Evolutionary conservation across 2,888 invertebrate genomes (phyloP).

Genomic region (Plemyria rubiginata): DNA sequence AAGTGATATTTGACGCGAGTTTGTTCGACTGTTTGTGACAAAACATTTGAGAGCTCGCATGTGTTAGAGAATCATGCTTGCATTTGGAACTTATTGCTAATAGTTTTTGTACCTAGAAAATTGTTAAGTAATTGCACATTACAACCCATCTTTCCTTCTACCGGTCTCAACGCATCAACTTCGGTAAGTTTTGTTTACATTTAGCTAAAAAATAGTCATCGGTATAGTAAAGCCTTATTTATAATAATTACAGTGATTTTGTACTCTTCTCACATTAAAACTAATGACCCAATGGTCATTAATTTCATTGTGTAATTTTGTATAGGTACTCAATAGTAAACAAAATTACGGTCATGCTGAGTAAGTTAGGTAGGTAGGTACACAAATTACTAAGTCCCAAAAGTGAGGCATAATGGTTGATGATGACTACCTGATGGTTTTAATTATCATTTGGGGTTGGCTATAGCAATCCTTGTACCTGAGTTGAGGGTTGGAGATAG

Average conservation of each 20-base stretch:
- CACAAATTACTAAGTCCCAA: constrained; percentile 25
- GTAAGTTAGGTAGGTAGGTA: no score
- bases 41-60: constrained; percentile 37
- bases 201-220: constrained; percentile 9
- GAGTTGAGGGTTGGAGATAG: no score
- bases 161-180: constrained; percentile 31
- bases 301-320: no score
- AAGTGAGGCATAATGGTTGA: constrained; percentile 19
- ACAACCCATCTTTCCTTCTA: constrained; percentile 6
- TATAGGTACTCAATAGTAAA: no score
- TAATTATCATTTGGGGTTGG: no score
- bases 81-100: constrained; percentile 58
- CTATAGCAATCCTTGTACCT: no score
- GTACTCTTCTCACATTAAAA: constrained; percentile 36
- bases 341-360: constrained; percentile 41
- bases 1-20: constrained; percentile 72
- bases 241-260: constrained; percentile 47
- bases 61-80: constrained; percentile 53
- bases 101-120: constrained; percentile 35
- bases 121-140: constrained; percentile 3
- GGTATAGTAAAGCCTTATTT: constrained; percentile 38
- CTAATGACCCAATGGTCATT: no score
- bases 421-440: constrained; percentile 10
- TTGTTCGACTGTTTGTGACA: constrained; percentile 58
- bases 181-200: constrained; percentile 51